Evolutionary conservation across 2,888 invertebrate species (phyloP).

Genomic region (Protonemura montana): DNA sequence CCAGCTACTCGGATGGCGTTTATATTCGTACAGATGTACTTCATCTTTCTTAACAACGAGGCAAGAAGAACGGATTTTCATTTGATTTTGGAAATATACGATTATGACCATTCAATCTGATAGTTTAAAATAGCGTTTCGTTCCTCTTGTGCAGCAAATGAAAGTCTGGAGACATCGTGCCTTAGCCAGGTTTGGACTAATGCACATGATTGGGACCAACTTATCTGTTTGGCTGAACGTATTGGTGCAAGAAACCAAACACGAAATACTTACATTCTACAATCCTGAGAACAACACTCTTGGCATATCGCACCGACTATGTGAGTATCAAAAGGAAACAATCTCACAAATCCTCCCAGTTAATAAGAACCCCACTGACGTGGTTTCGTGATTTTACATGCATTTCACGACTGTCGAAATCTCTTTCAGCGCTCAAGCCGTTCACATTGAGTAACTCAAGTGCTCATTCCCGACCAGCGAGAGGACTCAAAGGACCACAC

Average conservation of each 20-base stretch:
- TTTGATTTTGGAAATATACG: constrained; percentile 38
- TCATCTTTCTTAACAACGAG: constrained; percentile 97
- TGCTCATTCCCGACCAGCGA: constrained; percentile 67
- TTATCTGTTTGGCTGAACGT: constrained; percentile 96
- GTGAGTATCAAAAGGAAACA: constrained; percentile 50
- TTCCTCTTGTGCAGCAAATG: constrained; percentile 72
- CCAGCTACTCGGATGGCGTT: constrained; percentile 94
- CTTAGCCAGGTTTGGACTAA: constrained; percentile 92
- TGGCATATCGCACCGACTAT: constrained; percentile 72
- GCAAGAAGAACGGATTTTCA: constrained; percentile 61
- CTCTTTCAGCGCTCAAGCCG: constrained; percentile 29
- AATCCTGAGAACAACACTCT: constrained; percentile 87
- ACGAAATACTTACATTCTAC: constrained; percentile 91
- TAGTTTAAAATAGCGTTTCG: constrained; percentile 16
- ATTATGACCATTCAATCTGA: constrained; percentile 51
- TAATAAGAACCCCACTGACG: no score
- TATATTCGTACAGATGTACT: constrained; percentile 97
- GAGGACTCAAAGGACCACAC: constrained; percentile 85
- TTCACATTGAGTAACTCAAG: constrained; percentile 42
- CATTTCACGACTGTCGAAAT: background rate
- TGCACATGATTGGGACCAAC: constrained; percentile 99
- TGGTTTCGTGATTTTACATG: no score
- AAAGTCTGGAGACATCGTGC: constrained; percentile 87
- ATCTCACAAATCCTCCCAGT: no score
- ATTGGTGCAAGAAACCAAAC: constrained; percentile 93